Evolutionary conservation across 1,140 invertebrate genomes (phyloP), one percentile per base, ranked within the genome.

Genomic region (Thaumetopoea pityocampa): DNA sequence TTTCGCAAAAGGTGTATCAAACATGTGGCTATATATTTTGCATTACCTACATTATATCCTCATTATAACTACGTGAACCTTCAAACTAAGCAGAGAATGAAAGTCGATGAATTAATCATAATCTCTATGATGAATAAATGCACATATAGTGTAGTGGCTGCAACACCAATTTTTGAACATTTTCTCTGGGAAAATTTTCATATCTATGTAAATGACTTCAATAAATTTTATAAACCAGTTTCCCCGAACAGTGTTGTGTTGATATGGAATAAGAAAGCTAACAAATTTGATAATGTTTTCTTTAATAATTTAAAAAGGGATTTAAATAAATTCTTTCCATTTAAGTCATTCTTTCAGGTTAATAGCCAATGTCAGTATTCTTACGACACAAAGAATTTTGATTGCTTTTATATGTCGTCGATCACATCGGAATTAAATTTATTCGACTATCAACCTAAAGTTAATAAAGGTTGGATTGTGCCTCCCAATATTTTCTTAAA

Each of bases 261-360:
- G 37, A 9, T 72, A 7, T 79, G 67, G 60, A 40, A 59, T 17
- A 79, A 57, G 29, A 33, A 40, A 22, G 29, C 32, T 5, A 63
- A 47, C 23, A 35, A 22, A 15, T 79, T 79, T 69, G 57, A 76
- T 56, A 38, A 58, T 11, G 11, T 8, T 15, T 79, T 79, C 20
- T 74, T 58, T 51, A 6, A 29, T 18, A 38, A 34, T 12, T 35
- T 73, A 8, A 46, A 45, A 19, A 32, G 33, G n/a, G 50, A 45
- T 10, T 9, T 66, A 8, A 56, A 59, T 35, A 12, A 23, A 6
- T 59, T 38, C 19, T 59, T 61, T 11, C 47, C 49, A 5, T 40
- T 19, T 27, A 17, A n/a, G n/a, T 37, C 19, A 38, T 24, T 29
- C 1, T 2, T 7, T 9, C 26, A 14, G 30, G n/a, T n/a, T n/a